Conservation (phyloP, 2,797 vertebrate genomes). For the Hyperoplus immaculatus region DNA sequence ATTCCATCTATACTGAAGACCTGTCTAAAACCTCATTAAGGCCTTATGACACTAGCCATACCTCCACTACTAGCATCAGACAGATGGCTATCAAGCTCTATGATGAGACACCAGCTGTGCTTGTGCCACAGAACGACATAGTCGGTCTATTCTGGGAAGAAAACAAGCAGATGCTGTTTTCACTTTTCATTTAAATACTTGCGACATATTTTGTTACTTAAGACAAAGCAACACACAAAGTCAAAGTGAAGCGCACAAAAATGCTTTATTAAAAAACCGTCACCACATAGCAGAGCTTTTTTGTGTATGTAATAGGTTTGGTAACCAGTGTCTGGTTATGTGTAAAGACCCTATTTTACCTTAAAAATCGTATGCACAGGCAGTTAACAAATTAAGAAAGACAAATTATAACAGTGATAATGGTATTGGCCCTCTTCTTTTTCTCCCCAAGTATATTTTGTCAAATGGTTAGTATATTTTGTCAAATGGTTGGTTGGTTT, state of each 20-base stretch:
- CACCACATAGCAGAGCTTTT: background rate
- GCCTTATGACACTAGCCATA: conserved; percentile 74
- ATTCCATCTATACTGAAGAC: conserved; percentile 75
- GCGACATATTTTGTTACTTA: conserved; percentile 19
- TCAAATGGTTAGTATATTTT: background rate
- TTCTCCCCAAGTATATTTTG: background rate
- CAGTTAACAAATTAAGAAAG: background rate
- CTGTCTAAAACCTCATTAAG: conserved; percentile 80
- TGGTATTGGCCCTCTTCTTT: background rate
- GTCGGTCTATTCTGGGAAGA: conserved; percentile 43
- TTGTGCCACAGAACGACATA: conserved; percentile 52
- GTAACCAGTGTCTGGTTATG: background rate
- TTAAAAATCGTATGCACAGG: background rate
- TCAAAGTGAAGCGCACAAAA: background rate
- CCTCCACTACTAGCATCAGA: conserved; percentile 71
- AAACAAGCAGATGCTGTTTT: conserved; percentile 47
- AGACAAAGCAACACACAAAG: conserved; percentile 19
- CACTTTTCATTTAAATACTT: conserved; percentile 47
- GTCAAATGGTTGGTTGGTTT: background rate
- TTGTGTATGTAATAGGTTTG: background rate
- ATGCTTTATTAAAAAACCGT: background rate
- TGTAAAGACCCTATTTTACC: background rate
- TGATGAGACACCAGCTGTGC: conserved; percentile 79
- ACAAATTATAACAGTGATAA: background rate
- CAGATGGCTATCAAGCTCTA: conserved; percentile 78